These are phyloP conservation scores for Willowsia nigromaculata DNA, from an alignment of 2,888 invertebrate species.

Conservation along the genomic window DNA sequence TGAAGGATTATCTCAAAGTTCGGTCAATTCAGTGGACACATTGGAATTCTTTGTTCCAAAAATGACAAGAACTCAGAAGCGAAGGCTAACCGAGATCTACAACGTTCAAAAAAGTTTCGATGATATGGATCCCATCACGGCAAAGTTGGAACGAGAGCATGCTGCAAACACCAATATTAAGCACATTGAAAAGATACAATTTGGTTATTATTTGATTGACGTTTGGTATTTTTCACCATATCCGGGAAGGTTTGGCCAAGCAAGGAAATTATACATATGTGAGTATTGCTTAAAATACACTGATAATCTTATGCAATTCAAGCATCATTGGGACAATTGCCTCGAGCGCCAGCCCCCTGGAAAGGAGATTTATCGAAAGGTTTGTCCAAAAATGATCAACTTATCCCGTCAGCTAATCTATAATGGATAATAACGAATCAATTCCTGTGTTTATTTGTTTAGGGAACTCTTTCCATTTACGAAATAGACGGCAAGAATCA, in stretches of 20 bases:
- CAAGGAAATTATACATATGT: slow-evolving; percentile 88
- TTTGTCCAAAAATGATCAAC: neutral
- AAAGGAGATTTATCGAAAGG: slow-evolving; percentile 97
- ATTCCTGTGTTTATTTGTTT: neutral
- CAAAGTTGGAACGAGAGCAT: neutral
- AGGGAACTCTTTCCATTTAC: slow-evolving; percentile 82
- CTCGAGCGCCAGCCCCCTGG: slow-evolving; percentile 96
- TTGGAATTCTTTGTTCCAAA: slow-evolving; percentile 70
- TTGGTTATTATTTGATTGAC: slow-evolving; percentile 95
- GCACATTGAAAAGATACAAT: slow-evolving; percentile 97
- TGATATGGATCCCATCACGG: slow-evolving; percentile 81
- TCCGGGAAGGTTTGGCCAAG: slow-evolving; percentile 86
- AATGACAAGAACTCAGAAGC: neutral
- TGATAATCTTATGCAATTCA: slow-evolving; percentile 96
- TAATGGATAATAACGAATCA: neutral
- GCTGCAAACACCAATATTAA: neutral
- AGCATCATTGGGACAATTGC: slow-evolving; percentile 95
- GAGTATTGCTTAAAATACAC: slow-evolving; percentile 99
- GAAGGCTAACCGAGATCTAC: no score
- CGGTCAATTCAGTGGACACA: slow-evolving; percentile 80
- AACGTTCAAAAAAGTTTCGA: slow-evolving; percentile 91
- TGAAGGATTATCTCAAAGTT: slow-evolving; percentile 80
- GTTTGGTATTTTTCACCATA: slow-evolving; percentile 99
- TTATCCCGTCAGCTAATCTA: neutral
- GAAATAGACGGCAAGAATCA: slow-evolving; percentile 83